Percentiles rank a stretch among this genome's conserved stretches.
Conservation (phyloP, 2,113 vertebrate species). For the Spizaetus ornatus region DNA sequence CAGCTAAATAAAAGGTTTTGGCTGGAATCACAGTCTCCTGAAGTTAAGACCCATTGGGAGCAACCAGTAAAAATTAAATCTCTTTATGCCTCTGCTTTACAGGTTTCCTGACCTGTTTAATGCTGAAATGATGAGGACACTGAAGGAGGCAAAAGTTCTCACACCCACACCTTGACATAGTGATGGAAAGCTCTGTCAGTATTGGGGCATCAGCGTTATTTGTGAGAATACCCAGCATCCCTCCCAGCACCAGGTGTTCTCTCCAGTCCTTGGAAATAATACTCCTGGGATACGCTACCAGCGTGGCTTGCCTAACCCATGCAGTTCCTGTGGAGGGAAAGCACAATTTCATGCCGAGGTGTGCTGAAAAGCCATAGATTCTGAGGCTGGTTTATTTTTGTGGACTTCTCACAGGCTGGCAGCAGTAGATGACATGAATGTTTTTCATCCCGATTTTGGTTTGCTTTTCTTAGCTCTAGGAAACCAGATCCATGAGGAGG, state of each 20-base stretch:
- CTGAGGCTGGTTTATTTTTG: background rate
- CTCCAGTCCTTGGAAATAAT: background rate
- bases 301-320: background rate
- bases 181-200: rapidly evolving
- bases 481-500: background rate
- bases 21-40: background rate
- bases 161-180: background rate
- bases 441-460: background rate
- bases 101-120: background rate
- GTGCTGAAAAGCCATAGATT: background rate
- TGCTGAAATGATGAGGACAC: background rate
- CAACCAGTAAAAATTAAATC: background rate
- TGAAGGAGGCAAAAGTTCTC: background rate
- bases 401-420: background rate
- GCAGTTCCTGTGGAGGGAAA: background rate
- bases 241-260: background rate
- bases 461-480: background rate
- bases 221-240: background rate
- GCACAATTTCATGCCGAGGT: background rate
- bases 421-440: background rate
- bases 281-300: background rate
- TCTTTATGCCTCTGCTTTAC: background rate
- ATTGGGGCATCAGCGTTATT: background rate
- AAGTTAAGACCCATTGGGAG: background rate
- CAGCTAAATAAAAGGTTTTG: background rate